phyloP scores from a whole-genome alignment of 2,888 invertebrate genomes.

The Ditylenchus weischeri region DNA sequence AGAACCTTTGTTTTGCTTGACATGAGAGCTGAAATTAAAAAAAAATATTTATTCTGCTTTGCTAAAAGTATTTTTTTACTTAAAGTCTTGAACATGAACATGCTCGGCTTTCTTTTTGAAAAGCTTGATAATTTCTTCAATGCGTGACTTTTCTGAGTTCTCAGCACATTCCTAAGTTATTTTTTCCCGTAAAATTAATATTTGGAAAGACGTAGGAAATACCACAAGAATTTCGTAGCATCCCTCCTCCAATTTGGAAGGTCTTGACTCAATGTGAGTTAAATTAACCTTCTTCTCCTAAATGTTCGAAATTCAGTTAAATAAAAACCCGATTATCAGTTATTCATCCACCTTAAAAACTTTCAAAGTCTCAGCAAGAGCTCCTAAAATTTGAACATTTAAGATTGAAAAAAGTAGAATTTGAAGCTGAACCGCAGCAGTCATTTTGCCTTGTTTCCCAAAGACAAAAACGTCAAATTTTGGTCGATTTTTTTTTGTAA shows the following conservation, averaged over 20 bases:
- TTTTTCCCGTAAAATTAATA: too few species aligned
- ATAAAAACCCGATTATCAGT: neutral
- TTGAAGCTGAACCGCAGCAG: too few species aligned
- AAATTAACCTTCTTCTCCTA: constrained; percentile 62
- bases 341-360: constrained; percentile 73
- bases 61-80: constrained; percentile 16
- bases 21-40: constrained; percentile 28
- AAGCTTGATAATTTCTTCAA: constrained; percentile 49
- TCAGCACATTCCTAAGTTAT: constrained; percentile 42
- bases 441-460: too few species aligned
- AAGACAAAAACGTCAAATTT: too few species aligned
- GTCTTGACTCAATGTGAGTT: constrained; percentile 64
- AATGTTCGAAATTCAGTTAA: constrained; percentile 19
- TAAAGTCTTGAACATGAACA: constrained; percentile 54
- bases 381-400: constrained; percentile 64
- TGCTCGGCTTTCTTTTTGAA: constrained; percentile 44
- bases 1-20: constrained; percentile 53
- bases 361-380: constrained; percentile 79
- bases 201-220: too few species aligned
- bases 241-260: constrained; percentile 60
- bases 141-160: constrained; percentile 42
- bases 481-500: too few species aligned
- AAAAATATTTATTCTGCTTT: too few species aligned
- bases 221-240: constrained; percentile 61
- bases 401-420: too few species aligned